A percentile compares a stretch with the other conserved stretches of the same genome.
Evolutionary conservation across 35 echinoderm and acorn worm genomes (phyloP).

Genomic region (Apostichopus californicus): DNA sequence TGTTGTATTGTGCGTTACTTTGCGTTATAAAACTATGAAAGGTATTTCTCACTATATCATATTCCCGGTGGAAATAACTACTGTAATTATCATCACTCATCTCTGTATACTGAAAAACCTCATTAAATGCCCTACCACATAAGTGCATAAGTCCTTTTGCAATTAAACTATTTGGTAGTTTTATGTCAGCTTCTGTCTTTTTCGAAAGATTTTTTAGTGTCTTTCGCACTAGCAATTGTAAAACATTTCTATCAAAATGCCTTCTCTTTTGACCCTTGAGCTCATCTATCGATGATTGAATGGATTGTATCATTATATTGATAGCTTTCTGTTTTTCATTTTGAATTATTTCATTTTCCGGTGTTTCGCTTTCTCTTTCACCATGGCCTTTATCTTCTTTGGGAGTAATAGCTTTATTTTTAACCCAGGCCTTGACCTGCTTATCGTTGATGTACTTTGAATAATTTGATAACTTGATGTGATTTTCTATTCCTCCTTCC

Average conservation of each 20-base stretch:
- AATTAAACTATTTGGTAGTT: too few relatives aligned
- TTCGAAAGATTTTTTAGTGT: too few relatives aligned
- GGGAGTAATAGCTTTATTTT: too few relatives aligned
- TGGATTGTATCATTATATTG: not conserved
- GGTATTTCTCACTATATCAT: too few relatives aligned
- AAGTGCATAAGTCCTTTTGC: too few relatives aligned
- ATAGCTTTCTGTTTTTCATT: not conserved
- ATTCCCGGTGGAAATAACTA: not conserved
- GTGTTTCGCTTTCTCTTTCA: too few relatives aligned
- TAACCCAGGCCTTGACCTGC: not conserved
- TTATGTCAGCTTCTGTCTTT: too few relatives aligned
- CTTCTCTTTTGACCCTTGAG: not conserved
- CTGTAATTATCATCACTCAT: not conserved
- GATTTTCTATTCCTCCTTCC: constrained; percentile 32
- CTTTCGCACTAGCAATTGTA: not conserved
- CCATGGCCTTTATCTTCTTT: not conserved
- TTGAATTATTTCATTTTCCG: not conserved
- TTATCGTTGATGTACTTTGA: constrained; percentile 9
- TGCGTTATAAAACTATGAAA: not conserved
- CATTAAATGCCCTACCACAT: too few relatives aligned
- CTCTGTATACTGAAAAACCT: too few relatives aligned
- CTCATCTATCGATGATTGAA: not conserved
- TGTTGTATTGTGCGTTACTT: too few relatives aligned
- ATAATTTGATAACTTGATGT: not conserved
- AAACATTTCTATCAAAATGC: not conserved